Base-by-base conservation (phyloP, 2,113 vertebrate species). In the Hydropotes inermis region DNA sequence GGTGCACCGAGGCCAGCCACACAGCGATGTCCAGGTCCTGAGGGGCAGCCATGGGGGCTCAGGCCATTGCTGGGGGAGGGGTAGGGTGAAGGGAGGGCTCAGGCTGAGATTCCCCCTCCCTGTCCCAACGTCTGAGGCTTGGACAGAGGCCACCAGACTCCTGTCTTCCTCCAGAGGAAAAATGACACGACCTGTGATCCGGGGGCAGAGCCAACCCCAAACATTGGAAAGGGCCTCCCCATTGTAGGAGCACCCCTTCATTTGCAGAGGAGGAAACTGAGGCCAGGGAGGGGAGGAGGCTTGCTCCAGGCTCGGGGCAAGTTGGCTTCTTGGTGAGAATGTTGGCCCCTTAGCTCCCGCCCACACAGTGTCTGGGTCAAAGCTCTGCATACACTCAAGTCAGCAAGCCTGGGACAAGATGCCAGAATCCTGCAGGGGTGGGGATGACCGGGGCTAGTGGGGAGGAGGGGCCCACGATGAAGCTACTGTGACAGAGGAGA, bases 1-100 rank as follows among this genome's bases (percentile, higher is more conserved):
- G 97, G 95, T 99, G 99, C 97, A 99, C 99, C 64, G 97, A 98
- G 85, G 98, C 97, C 96, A 99, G 98, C 98, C 99, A 99, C 91
- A 99, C 99, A 97, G 99, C 98, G 84, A 99, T 99, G 94, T 99
- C 98, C 1, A 99, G 98, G 98, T 98, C 98, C 97, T 98, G 99
- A 97, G 98, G 98, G 87, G 98, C 97, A 97, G 97, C 98, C 98
- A 98, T 98, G 98, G 97, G 97, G 89, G 95, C 97, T 98, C 98
- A 98, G 87, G 98, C 98, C 98, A 98, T 98, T 98, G 96, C 98
- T 98, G 97, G 89, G 98, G 97, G 60, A 97, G 97, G 95, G 84
- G 91, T 39, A 95, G 84, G 95, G 96, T 79, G 97, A 95, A 97
- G 98, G 97, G 86, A 95, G 95, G 98, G 96, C 97, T 98, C 95